Evolutionary conservation across 1,140 invertebrate genomes (phyloP), one percentile per base, ranked within the genome.

Genomic region (Sycophila sp.): DNA sequence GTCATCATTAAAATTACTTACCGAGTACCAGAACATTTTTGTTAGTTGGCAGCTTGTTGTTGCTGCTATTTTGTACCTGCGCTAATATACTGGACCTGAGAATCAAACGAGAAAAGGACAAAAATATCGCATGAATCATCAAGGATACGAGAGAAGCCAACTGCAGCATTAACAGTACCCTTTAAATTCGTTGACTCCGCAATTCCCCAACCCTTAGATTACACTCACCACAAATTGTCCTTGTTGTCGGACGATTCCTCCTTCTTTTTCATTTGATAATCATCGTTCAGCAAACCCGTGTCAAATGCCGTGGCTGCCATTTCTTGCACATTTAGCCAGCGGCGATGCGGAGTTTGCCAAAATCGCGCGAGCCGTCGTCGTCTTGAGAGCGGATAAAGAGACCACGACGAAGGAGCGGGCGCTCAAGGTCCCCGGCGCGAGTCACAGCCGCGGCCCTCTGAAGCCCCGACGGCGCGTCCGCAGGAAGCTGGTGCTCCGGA

Each of bases 41-140:
- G 81, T 94, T 95, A 72, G 95, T 93, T 78, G 95, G 94, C 86
- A 98, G 88, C 88, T 97, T 97, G 77, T 94, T 95, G 86, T 93
- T 96, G 75, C 95, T 94, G 87, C 94, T 94, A 82, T 95, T 95
- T 88, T 96, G 95, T 77, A 98, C 96, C 87, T 98, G 96, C 78
- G 93, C 93, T 84, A 98, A 89, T 81, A 97, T 97, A 75, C 93
- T 92, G 75, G 95, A 95, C 96, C 96, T 97, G 86, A 89, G 32
- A 13, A 60, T 19, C 17, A 77, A n/a, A n/a, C n/a, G n/a, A n/a
- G n/a, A n/a, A n/a, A n/a, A n/a, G n/a, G 53, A 34, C 4, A 65
- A n/a, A 34, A 32, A 38, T 24, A n/a, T n/a, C n/a, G n/a, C 42
- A 22, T 47, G 15, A 63, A 55, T 13, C 77, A 49, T 45, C 15